Evolutionary conservation across 2,888 invertebrate genomes (phyloP).

Genomic region (Torymus aiolomorphi): DNA sequence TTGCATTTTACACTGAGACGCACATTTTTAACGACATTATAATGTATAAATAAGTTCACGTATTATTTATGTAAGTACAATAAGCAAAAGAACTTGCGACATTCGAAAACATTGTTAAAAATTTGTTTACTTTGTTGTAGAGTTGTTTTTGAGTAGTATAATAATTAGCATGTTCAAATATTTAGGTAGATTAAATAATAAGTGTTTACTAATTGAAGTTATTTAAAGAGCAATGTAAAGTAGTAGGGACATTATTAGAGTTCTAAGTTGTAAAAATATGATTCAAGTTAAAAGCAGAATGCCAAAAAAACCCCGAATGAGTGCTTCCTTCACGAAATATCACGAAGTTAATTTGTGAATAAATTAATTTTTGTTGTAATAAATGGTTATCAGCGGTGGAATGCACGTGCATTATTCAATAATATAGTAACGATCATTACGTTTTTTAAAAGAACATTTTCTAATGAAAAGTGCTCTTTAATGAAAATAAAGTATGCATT

Average conservation of each 20-base stretch:
- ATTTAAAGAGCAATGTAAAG: slow-evolving; percentile 35
- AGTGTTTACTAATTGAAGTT: slow-evolving; percentile 40
- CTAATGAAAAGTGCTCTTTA: slow-evolving; percentile 24
- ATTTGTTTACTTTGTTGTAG: slow-evolving; percentile 23
- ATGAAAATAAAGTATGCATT: slow-evolving; percentile 29
- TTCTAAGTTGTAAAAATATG: slow-evolving; percentile 41
- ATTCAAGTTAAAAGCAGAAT: slow-evolving; percentile 47
- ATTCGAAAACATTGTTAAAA: slow-evolving; percentile 42
- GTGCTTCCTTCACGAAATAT: slow-evolving; percentile 54
- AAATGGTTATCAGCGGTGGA: slow-evolving; percentile 24
- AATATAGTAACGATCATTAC: slow-evolving; percentile 9
- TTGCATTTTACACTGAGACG: slow-evolving; percentile 54
- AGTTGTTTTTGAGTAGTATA: slow-evolving; percentile 20
- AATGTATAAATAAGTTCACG: slow-evolving; percentile 39
- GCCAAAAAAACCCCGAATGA: slow-evolving; percentile 54
- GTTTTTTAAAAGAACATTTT: slow-evolving; percentile 28
- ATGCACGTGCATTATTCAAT: slow-evolving; percentile 19
- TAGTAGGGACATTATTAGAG: slow-evolving; percentile 34
- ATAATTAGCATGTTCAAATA: slow-evolving; percentile 31
- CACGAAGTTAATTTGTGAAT: slow-evolving; percentile 27
- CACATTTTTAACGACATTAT: slow-evolving; percentile 53
- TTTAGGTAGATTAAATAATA: slow-evolving; percentile 26
- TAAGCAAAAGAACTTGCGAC: slow-evolving; percentile 35
- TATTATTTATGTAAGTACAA: slow-evolving; percentile 25
- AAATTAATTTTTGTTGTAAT: slow-evolving; percentile 38